These are phyloP conservation scores for Drosophila kepulauana DNA, from an alignment of 1,140 invertebrate species.

Conservation along the genomic window DNA sequence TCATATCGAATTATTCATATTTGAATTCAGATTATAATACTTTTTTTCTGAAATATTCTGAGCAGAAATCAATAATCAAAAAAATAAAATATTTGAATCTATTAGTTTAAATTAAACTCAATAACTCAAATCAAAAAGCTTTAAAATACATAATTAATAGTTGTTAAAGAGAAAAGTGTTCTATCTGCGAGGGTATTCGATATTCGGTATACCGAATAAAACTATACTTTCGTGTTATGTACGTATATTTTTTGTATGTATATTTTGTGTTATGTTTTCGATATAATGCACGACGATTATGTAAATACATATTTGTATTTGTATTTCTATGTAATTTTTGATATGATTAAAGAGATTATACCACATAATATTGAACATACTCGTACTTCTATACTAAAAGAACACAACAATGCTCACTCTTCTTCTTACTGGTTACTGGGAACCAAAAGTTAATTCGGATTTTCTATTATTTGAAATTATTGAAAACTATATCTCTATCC, in stretches of 20 bases:
- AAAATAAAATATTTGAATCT: too few relatives aligned
- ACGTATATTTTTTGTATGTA: conserved; percentile 63
- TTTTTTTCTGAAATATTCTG: too few relatives aligned
- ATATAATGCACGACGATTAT: conserved; percentile 68
- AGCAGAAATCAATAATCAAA: too few relatives aligned
- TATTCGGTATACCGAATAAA: conserved; percentile 2
- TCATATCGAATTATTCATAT: too few relatives aligned
- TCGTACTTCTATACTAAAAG: conserved; percentile 2
- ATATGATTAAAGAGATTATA: conserved; percentile 65
- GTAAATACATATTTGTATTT: conserved; percentile 71
- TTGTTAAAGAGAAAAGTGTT: background rate
- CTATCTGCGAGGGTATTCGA: background rate
- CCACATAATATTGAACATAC: conserved; percentile 29
- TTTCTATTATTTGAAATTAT: conserved; percentile 33
- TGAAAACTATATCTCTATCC: conserved; percentile 46
- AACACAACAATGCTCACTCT: conserved; percentile 50
- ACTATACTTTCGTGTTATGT: conserved; percentile 7
- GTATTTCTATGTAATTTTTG: conserved; percentile 53
- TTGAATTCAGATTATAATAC: too few relatives aligned
- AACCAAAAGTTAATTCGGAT: conserved; percentile 43
- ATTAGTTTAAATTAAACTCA: too few relatives aligned
- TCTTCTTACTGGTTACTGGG: conserved; percentile 50
- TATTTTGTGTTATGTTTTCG: conserved; percentile 32
- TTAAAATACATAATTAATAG: background rate
- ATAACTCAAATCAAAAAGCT: too few relatives aligned